Base-by-base conservation (phyloP, 2,888 invertebrate species). In the Drosophila mulleri region DNA sequence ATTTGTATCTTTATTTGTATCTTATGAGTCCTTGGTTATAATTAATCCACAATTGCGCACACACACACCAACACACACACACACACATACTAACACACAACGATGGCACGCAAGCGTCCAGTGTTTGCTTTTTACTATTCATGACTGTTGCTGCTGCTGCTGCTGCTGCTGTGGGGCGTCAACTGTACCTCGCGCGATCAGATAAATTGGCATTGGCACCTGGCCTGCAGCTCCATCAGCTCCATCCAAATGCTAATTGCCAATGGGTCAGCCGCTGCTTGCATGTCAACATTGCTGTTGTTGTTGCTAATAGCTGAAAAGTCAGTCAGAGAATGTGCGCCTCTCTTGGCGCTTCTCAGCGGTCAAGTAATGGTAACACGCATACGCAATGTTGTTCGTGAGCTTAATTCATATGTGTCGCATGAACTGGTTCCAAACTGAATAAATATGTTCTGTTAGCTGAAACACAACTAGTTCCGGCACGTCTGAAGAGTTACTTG, bases 31-130 rank as follows among this genome's bases (percentile, higher is more conserved):
- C 89, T 89, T 90, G 82, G 88, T 75, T 82, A 83, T 88, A 88
- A 89, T 89, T 88, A 87, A 89, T 85, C 78, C 81, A 82, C 83
- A 88, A 89, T 88, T 89, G 83, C 75, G 78, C 79, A 72, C 67
- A 84, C 60, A 83, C 64, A 67, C 29, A 23, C 61, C 78, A 53
- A 81, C 64, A 82, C 62, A 72, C 42, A 37, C 63, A 81, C 56
- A 78, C 64, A 71, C 48, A 66, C 44, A 58, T 50, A 66, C 18
- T 0, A 2, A 9, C 32, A 32, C 32, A 32, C 32, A 32, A 16
- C 63, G 29, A 42, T 48, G 50, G 64, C 89, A 83, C 82, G 90
- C 85, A 88, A 88, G 71, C 72, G 57, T 80, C 64, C 58, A 53
- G 23, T 62, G 57, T 52, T 54, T 54, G 52, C 20, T 53, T 53